phyloP scores from a whole-genome alignment of 2,888 invertebrate genomes.

The Pasiphila rectangulata region DNA sequence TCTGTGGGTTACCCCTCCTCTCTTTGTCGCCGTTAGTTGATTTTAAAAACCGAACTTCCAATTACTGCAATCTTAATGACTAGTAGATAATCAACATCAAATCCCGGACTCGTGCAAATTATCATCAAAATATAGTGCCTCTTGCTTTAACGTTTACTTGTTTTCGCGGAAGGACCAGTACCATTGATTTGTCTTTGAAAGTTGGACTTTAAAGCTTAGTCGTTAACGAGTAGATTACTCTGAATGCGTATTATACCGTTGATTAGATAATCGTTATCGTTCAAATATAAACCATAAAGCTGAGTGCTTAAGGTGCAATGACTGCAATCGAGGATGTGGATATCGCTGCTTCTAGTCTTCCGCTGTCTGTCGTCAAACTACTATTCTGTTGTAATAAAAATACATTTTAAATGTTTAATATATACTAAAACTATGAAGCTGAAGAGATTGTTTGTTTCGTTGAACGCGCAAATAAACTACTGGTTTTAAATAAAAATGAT shows the following conservation, averaged over 20 bases:
- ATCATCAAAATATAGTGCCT: constrained; percentile 25
- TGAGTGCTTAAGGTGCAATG: background rate
- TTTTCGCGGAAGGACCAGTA: constrained; percentile 29
- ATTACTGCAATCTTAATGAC: constrained; percentile 23
- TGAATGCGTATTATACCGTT: background rate
- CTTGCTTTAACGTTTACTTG: constrained; percentile 39
- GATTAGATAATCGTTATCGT: background rate
- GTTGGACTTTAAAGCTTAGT: constrained; percentile 16
- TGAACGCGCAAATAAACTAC: no score
- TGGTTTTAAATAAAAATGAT: no score
- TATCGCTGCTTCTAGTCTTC: constrained; percentile 40
- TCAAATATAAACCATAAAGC: background rate
- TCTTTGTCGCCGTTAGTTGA: background rate
- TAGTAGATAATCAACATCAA: constrained; percentile 9
- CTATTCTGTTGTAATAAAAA: background rate
- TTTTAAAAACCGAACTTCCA: constrained; percentile 1
- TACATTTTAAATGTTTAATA: background rate
- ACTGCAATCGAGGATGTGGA: constrained; percentile 22
- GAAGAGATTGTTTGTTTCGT: no score
- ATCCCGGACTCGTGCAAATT: constrained; percentile 21
- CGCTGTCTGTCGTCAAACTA: constrained; percentile 44
- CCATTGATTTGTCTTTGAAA: constrained; percentile 9
- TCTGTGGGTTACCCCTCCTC: no score
- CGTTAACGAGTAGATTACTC: constrained; percentile 18
- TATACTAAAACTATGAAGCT: background rate